Conservation (phyloP, 30 jellyfish, hydroid and myxozoan species). For the Aurelia aurita region DNA sequence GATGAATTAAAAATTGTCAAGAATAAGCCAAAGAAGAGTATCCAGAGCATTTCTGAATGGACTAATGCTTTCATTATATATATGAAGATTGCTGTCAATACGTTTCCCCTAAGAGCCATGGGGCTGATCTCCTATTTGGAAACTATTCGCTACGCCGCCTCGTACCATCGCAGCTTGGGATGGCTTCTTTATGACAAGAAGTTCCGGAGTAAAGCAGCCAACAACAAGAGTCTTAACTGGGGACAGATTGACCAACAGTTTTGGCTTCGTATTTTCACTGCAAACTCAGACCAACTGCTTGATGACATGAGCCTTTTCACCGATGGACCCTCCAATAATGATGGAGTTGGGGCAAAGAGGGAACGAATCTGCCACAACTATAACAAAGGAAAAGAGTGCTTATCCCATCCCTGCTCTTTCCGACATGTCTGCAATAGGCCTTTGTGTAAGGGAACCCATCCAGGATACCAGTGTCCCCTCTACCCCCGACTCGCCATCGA, state of each 20-base stretch:
- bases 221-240: background rate
- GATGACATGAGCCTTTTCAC: background rate
- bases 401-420: background rate
- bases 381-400: background rate
- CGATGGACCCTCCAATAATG: background rate
- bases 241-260: background rate
- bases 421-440: background rate
- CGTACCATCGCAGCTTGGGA: background rate
- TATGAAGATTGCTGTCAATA: too few relatives aligned
- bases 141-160: background rate
- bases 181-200: background rate
- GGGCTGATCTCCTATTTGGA: too few relatives aligned
- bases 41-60: too few relatives aligned
- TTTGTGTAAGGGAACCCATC: background rate
- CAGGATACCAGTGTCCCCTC: background rate
- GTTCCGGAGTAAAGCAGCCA: background rate
- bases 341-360: background rate
- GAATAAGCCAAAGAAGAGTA: too few relatives aligned
- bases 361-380: background rate
- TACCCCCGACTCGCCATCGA: background rate
- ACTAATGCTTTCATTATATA: too few relatives aligned
- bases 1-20: too few relatives aligned
- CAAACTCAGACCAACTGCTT: background rate
- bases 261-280: background rate
- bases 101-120: too few relatives aligned